Evolutionary conservation across 2,888 invertebrate species (phyloP).

Genomic region (Rhingia campestris): DNA sequence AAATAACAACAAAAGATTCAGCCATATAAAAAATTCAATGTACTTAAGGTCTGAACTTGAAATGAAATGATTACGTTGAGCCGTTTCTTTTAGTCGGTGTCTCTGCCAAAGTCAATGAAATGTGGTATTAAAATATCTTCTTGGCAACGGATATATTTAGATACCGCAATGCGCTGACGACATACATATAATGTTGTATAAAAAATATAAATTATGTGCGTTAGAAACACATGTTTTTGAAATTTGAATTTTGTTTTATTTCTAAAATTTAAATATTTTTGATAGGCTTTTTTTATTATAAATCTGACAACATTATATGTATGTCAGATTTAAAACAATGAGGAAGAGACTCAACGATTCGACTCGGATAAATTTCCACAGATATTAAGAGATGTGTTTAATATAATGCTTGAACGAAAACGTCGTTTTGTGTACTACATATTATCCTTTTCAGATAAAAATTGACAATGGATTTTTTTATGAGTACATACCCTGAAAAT

Average conservation of each 20-base stretch:
- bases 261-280: neutral
- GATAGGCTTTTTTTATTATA: too few relatives aligned
- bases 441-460: too few relatives aligned
- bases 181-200: neutral
- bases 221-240: slow-evolving; percentile 29
- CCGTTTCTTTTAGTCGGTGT: slow-evolving; percentile 12
- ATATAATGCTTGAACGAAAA: too few relatives aligned
- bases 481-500: too few relatives aligned
- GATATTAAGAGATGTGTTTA: too few relatives aligned
- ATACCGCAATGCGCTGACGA: slow-evolving; percentile 7
- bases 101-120: slow-evolving; percentile 41
- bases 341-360: too few relatives aligned
- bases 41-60: slow-evolving; percentile 48
- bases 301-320: too few relatives aligned
- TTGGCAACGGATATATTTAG: slow-evolving; percentile 27
- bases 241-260: slow-evolving; percentile 1
- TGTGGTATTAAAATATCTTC: slow-evolving; percentile 41
- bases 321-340: too few relatives aligned
- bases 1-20: slow-evolving; percentile 9
- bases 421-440: too few relatives aligned
- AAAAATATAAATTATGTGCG: slow-evolving; percentile 12
- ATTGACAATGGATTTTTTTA: too few relatives aligned
- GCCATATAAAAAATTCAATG: slow-evolving; percentile 7
- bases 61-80: slow-evolving; percentile 41
- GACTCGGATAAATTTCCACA: too few relatives aligned